These are phyloP conservation scores for Cromileptes altivelis DNA, from an alignment of 2,113 vertebrate genomes.

Conservation along the genomic window DNA sequence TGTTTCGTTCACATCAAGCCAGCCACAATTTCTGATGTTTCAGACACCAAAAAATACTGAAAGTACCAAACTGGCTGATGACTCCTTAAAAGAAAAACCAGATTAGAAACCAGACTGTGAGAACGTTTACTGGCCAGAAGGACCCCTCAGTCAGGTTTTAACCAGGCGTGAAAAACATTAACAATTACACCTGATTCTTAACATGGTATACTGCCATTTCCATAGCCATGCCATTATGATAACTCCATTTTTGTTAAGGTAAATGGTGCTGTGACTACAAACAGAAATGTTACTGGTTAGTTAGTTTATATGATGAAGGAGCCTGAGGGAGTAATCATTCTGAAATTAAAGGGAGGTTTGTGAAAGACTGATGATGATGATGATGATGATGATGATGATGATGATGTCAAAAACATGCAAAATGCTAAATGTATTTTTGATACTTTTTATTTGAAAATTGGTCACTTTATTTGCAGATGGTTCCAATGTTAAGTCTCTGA, in stretches of 20 bases:
- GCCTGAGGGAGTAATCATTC: too few species aligned
- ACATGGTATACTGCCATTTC: background rate
- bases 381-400: background rate
- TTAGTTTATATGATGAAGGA: background rate
- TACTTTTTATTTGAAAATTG: constrained; percentile 5
- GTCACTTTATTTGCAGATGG: background rate
- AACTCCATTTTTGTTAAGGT: background rate
- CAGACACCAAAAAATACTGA: background rate
- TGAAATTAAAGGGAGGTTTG: background rate
- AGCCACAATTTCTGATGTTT: background rate
- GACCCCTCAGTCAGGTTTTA: background rate
- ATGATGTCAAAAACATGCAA: background rate
- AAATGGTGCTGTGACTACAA: background rate
- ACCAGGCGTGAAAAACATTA: background rate
- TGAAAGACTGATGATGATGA: background rate
- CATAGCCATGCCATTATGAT: background rate
- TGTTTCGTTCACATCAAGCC: background rate
- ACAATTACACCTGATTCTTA: background rate
- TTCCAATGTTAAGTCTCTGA: background rate
- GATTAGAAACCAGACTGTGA: background rate
- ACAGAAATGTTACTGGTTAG: background rate
- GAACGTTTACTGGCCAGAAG: background rate
- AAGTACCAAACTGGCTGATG: too few species aligned
- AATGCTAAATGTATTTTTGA: background rate
- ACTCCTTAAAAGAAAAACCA: background rate